Conservation (phyloP, 2,797 vertebrate genomes). For the Characodon lateralis region DNA sequence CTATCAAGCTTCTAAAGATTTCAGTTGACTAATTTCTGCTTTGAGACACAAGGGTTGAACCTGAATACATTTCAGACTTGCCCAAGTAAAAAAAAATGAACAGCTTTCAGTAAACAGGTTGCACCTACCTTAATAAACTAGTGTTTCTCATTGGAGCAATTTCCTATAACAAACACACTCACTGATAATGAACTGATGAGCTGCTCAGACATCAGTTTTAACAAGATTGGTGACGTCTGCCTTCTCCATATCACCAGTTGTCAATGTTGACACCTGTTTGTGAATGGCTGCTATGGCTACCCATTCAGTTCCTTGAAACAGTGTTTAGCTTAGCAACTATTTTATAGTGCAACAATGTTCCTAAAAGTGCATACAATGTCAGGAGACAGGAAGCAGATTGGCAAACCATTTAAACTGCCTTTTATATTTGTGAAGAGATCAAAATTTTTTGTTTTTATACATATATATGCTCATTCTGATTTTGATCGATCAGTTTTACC, state of each 20-base stretch:
- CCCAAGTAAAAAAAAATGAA: conserved; percentile 9
- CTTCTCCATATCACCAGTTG: conserved; percentile 47
- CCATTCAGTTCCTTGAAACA: conserved; percentile 30
- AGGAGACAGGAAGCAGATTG: neutral
- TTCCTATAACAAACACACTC: conserved; percentile 47
- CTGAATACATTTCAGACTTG: conserved; percentile 34
- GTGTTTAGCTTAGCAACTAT: conserved; percentile 34
- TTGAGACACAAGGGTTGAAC: conserved; percentile 29
- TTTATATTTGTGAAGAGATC: neutral
- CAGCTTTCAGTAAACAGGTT: conserved; percentile 39
- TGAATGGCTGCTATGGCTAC: conserved; percentile 60
- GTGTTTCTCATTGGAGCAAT: conserved; percentile 36
- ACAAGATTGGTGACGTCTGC: conserved; percentile 35
- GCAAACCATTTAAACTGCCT: neutral
- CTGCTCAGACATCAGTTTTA: conserved; percentile 48
- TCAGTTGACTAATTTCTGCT: conserved; percentile 29
- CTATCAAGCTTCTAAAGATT: conserved; percentile 54
- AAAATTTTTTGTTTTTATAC: neutral
- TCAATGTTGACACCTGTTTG: conserved; percentile 62
- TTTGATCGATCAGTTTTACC: neutral
- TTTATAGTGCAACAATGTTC: conserved; percentile 25
- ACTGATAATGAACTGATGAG: conserved; percentile 59
- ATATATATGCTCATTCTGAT: neutral
- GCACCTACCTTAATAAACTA: conserved; percentile 23
- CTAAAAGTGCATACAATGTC: neutral